phyloP scores from a whole-genome alignment of 2,113 vertebrate genomes.

The Neotragus pygmaeus region DNA sequence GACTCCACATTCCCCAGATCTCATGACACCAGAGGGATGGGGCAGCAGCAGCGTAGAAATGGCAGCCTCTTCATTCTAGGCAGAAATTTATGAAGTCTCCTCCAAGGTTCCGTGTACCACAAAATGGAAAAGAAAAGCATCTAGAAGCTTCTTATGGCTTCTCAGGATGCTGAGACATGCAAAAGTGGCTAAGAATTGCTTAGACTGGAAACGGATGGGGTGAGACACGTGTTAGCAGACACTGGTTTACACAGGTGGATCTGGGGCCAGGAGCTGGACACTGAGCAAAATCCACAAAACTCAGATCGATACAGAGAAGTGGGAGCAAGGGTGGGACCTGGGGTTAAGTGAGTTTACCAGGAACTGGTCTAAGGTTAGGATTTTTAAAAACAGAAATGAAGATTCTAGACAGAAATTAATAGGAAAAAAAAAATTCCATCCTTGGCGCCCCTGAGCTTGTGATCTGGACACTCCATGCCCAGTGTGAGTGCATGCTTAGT shows the following conservation, averaged over 20 bases:
- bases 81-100: accelerated
- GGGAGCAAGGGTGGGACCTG: not conserved
- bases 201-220: not conserved
- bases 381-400: not conserved
- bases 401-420: not conserved
- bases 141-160: not conserved
- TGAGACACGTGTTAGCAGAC: accelerated
- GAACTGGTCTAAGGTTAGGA: not conserved
- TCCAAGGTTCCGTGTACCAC: not conserved
- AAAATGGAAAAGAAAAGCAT: not conserved
- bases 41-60: not conserved
- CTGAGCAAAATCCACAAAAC: not conserved
- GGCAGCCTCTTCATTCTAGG: not conserved
- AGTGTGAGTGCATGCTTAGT: accelerated
- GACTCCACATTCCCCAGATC: not conserved
- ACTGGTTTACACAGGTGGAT: not conserved
- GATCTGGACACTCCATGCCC: not conserved
- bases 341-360: not conserved
- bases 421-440: not conserved
- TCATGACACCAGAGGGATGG: not conserved
- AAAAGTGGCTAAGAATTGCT: not conserved
- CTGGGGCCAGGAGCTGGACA: not conserved
- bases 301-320: not conserved
- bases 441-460: not conserved
- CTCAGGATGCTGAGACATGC: not conserved